Evolutionary conservation across 2,888 invertebrate species (phyloP).

Genomic region (Tipula confusa): DNA sequence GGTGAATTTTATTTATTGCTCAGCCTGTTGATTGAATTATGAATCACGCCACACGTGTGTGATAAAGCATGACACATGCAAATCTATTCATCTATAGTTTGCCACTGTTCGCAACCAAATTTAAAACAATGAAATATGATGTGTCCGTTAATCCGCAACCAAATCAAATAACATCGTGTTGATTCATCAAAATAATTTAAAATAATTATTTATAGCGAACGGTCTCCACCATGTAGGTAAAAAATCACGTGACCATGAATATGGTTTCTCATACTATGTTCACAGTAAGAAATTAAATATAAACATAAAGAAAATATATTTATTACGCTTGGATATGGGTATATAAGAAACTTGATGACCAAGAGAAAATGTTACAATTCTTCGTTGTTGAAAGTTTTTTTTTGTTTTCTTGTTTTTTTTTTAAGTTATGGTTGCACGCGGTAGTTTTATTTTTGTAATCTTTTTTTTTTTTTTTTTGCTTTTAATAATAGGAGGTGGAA

Average conservation of each 20-base stretch:
- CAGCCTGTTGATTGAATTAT: too few relatives aligned
- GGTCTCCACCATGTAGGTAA: neutral
- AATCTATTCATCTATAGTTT: too few relatives aligned
- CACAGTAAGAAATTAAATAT: neutral
- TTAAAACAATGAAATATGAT: too few relatives aligned
- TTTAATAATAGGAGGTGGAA: neutral
- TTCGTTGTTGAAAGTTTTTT: neutral
- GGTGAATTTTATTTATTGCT: too few relatives aligned
- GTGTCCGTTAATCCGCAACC: too few relatives aligned
- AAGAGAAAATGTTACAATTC: slow-evolving; percentile 3
- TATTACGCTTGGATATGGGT: neutral
- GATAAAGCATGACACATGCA: too few relatives aligned
- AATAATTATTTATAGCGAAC: neutral
- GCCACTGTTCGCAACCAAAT: neutral
- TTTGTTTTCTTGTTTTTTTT: neutral
- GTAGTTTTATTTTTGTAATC: neutral
- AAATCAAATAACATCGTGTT: neutral
- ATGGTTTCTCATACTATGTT: neutral
- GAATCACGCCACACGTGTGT: too few relatives aligned
- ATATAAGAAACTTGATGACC: neutral
- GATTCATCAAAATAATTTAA: neutral
- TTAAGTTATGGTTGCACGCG: neutral
- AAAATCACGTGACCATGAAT: neutral
- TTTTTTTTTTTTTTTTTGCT: too few relatives aligned
- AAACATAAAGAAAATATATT: neutral